Conservation (phyloP, 2,113 vertebrate genomes). For the Muntiacus muntjak region DNA sequence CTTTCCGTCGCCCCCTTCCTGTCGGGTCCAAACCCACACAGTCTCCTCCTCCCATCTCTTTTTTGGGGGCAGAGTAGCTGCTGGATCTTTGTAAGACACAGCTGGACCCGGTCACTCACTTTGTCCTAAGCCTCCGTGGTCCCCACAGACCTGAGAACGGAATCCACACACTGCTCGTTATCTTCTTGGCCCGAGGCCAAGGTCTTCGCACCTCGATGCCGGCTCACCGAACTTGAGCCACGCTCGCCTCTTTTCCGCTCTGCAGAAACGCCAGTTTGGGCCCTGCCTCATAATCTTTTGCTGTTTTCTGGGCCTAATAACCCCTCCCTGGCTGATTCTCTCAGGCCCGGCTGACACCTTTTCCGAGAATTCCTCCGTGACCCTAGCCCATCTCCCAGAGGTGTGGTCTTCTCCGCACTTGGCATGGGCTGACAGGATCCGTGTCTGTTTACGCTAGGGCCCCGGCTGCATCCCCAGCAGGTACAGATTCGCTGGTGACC, state of each 20-base stretch:
- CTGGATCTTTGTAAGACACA: neutral
- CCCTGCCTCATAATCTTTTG: neutral
- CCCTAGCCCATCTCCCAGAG: neutral
- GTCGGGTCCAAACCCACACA: accelerated
- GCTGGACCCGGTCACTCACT: neutral
- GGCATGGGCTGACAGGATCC: neutral
- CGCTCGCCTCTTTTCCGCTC: neutral
- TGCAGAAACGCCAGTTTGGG: neutral
- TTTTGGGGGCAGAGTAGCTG: neutral
- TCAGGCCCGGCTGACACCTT: neutral
- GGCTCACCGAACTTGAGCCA: neutral
- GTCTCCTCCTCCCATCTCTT: neutral
- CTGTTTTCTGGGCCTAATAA: neutral
- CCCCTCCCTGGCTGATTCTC: neutral
- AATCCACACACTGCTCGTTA: neutral
- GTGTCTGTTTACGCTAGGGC: neutral
- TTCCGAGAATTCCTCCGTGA: neutral
- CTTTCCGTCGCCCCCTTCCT: neutral
- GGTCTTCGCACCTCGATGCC: neutral
- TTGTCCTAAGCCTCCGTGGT: neutral
- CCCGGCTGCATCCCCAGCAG: neutral
- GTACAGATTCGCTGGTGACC: neutral
- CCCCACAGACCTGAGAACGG: neutral
- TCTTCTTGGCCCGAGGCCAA: neutral
- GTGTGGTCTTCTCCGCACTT: neutral